These are phyloP conservation scores for Serinus canaria DNA, from an alignment of 2,113 vertebrate genomes.

Conservation along the genomic window DNA sequence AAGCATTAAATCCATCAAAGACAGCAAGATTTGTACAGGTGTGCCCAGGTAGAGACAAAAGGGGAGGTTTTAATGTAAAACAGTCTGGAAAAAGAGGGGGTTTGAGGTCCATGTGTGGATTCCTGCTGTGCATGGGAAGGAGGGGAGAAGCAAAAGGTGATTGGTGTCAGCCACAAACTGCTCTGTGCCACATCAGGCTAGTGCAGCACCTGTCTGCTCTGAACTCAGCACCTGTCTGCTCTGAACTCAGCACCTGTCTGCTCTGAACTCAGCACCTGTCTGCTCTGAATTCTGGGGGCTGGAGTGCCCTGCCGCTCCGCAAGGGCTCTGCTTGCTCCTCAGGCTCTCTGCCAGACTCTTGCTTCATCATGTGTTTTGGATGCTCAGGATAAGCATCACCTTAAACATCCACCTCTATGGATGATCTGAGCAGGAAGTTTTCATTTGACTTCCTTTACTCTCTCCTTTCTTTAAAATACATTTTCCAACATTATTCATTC, in stretches of 20 bases:
- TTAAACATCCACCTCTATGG: background rate
- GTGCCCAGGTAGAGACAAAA: background rate
- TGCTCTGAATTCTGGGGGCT: background rate
- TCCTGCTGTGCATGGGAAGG: background rate
- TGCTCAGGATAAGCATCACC: background rate
- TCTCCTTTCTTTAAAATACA: background rate
- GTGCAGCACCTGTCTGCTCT: background rate
- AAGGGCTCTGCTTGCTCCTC: background rate
- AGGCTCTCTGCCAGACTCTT: background rate
- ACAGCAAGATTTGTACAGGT: background rate
- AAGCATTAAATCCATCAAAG: background rate
- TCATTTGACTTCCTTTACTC: rapidly evolving
- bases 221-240: background rate
- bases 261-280: background rate
- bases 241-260: background rate
- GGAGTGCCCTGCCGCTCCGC: background rate
- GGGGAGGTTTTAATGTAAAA: background rate
- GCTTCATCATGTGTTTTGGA: rapidly evolving
- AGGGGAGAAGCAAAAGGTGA: background rate
- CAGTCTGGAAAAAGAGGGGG: background rate
- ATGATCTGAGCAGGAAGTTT: background rate
- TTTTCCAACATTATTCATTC: background rate
- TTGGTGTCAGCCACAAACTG: background rate
- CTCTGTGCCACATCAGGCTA: rapidly evolving
- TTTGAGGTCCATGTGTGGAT: background rate